Conservation (phyloP, 2,888 invertebrate genomes). For the Lathronympha strigana region DNA sequence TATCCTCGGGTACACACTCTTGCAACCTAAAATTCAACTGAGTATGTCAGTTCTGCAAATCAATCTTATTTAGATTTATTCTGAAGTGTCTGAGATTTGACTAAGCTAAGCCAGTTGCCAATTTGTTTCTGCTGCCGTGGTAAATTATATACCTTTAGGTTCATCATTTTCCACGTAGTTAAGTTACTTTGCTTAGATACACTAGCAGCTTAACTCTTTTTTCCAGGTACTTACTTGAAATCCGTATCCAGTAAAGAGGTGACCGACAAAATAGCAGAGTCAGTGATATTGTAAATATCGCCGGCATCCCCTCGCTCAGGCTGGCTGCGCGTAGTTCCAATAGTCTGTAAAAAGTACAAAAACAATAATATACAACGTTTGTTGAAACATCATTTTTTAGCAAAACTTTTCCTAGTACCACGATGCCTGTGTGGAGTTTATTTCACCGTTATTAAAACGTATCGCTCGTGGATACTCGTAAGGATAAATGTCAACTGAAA, state of each 20-base stretch:
- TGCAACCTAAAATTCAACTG: conserved; percentile 33
- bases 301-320: conserved; percentile 72
- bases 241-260: conserved; percentile 72
- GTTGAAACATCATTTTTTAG: too few species aligned
- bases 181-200: too few species aligned
- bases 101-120: too few species aligned
- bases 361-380: too few species aligned
- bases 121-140: too few species aligned
- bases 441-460: too few species aligned
- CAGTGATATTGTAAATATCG: conserved; percentile 62
- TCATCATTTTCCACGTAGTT: neutral
- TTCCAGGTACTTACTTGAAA: conserved; percentile 21
- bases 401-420: too few species aligned
- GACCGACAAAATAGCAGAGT: conserved; percentile 67
- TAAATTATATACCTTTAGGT: too few species aligned
- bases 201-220: neutral
- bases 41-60: neutral
- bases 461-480: too few species aligned
- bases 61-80: neutral
- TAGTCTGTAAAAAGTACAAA: conserved; percentile 59
- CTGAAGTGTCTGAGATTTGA: neutral
- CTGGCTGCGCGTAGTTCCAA: conserved; percentile 60
- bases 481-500: too few species aligned
- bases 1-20: conserved; percentile 53
- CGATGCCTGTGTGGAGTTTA: too few species aligned